Conservation (phyloP, 2,888 invertebrate genomes). For the Drosophila nigritarsus region DNA sequence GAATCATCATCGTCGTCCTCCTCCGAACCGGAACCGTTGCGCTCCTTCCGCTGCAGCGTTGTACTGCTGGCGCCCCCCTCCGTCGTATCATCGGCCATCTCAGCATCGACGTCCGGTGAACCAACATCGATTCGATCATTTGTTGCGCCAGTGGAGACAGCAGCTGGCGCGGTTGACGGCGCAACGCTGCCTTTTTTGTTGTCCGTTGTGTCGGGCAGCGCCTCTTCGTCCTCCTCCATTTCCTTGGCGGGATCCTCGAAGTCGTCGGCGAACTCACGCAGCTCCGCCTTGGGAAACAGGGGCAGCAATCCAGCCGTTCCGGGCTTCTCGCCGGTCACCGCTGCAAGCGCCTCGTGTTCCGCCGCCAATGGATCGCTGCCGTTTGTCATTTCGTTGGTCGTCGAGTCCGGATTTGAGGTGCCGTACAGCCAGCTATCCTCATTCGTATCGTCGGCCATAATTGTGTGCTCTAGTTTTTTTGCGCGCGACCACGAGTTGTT, state of each 20-base stretch:
- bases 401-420: conserved; percentile 87
- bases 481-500: conserved; percentile 33
- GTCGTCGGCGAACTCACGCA: conserved; percentile 73
- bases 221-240: conserved; percentile 84
- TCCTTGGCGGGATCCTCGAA: conserved; percentile 84
- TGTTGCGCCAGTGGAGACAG: conserved; percentile 39
- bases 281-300: conserved; percentile 61
- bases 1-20: conserved; percentile 85
- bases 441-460: conserved; percentile 89
- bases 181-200: background rate
- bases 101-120: conserved; percentile 40
- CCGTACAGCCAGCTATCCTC: conserved; percentile 96
- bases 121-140: conserved; percentile 32
- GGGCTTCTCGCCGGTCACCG: conserved; percentile 56
- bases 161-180: conserved; percentile 25
- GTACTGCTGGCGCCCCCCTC: conserved; percentile 9
- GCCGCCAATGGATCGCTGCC: conserved; percentile 61
- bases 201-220: conserved; percentile 74
- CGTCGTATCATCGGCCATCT: conserved; percentile 47
- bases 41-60: conserved; percentile 48
- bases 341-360: conserved; percentile 68
- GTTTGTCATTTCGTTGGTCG: conserved; percentile 79
- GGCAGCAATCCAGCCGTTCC: conserved; percentile 28
- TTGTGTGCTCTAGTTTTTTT: conserved; percentile 17
- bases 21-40: conserved; percentile 68